Conservation (phyloP, 53 echinoderm and acorn worm species). For the Paracentrotus lividus region DNA sequence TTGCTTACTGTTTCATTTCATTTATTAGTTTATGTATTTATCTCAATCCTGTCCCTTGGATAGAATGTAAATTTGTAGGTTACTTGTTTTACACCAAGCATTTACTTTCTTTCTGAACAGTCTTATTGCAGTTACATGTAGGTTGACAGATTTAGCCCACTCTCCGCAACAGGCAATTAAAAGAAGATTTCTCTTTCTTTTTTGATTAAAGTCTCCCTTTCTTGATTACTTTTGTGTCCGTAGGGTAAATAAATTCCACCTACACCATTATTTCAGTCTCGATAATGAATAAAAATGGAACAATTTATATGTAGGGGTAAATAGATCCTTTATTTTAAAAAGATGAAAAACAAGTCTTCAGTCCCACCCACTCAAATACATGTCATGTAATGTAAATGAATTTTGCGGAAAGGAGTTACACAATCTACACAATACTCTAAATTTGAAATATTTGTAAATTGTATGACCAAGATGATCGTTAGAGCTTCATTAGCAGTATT, state of each 20-base stretch:
- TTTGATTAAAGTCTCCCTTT: not conserved
- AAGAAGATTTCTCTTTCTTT: not conserved
- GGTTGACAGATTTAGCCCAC: not conserved
- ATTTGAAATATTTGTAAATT: too few relatives aligned
- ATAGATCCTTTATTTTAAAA: not conserved
- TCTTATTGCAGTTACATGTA: not conserved
- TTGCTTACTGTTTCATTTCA: too few relatives aligned
- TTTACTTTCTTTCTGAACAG: not conserved
- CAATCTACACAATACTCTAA: too few relatives aligned
- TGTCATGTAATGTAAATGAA: not conserved
- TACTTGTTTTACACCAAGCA: too few relatives aligned
- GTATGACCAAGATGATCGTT: not conserved
- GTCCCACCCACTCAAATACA: not conserved
- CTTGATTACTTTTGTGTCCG: too few relatives aligned
- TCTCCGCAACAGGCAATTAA: not conserved
- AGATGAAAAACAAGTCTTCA: not conserved
- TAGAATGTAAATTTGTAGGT: too few relatives aligned
- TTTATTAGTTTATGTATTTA: too few relatives aligned
- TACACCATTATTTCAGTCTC: not conserved
- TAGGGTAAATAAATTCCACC: not conserved
- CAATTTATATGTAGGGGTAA: too few relatives aligned
- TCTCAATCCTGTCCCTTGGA: too few relatives aligned
- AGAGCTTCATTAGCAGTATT: not conserved
- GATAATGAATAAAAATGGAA: not conserved
- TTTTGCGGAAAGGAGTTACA: not conserved